Base-by-base conservation (phyloP, 2,888 invertebrate species). In the Loripinus fragilis region DNA sequence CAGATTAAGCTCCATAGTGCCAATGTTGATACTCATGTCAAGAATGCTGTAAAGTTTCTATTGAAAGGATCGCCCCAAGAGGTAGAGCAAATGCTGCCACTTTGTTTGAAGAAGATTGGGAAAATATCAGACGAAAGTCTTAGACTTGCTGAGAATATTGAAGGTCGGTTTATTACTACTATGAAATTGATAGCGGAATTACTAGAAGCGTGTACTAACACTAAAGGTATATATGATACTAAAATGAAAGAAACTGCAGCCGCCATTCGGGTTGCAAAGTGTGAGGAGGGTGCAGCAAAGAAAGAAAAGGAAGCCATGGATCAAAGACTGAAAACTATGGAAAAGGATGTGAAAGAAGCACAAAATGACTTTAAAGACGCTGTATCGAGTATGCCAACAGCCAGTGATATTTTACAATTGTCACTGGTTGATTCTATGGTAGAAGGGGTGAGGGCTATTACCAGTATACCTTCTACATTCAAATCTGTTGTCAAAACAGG, bases 11-110 rank as follows among this genome's bases (percentile, higher is more conserved):
- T 65, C 8, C 35, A 65, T 20, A 65, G 35, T 12, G 12, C 20
- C n/a, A 65, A 65, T 65, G 35, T 65, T 20, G 65, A 65, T 15
- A 65, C 30, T 1, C 65, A 65, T 35, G 35, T 65, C 23, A 65
- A 65, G n/a, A 33, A 8, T 33, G 65, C 65, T 35, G 33, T 35
- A 8, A 28, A 65, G 23, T 65, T 65, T 65, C 38, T 65, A 3
- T 7, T 65, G 35, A 5, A 65, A 65, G 65, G 65, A 28, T 35
- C 65, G 20, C 65, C 65, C 2, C 35, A 28, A 35, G 65, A 65
- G n/a, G 65, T 65, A 1, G 28, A 65, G 20, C 7, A 12, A n/a
- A 65, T 65, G 65, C 35, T 65, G n/a, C 65, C 65, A 3, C 7
- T 33, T 17, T 12, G 28, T 28, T 35, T 65, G 7, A 35, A 28